Evolutionary conservation across 2,797 vertebrate genomes (phyloP), one percentile per base, ranked within the genome.

Genomic region (Labroides dimidiatus): DNA sequence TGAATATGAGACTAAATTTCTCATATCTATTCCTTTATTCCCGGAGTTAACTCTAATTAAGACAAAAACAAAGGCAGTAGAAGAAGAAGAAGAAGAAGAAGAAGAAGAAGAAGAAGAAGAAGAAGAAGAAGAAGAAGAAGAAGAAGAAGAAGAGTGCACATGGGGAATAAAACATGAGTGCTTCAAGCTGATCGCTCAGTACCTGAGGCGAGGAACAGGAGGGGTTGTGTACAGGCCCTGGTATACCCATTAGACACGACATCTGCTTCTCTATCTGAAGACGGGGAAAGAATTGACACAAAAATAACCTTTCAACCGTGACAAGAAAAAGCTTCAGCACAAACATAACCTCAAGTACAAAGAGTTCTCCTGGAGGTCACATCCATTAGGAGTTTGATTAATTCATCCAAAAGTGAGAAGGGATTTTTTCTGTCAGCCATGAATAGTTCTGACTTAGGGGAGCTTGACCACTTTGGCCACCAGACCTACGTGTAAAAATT

Each of bases 201-300:
- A 97, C 95, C 93, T 97, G 97, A 78, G 97, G 95, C 79, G 96
- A 96, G 84, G 96, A 96, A 69, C 96, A 97, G 1, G 96, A 93
- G 60, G 94, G 95, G 89, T 81, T 97, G 93, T 98, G 96, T 88
- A 94, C 91, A n/a, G 96, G 95, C 53, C 95, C 96, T 89, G 96
- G 96, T 93, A 97, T 94, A 73, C 94, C 95, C 96, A 99, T 96
- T 92, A 97, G 93, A 92, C 94, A 96, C 86, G 89, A 87, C 95
- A 99, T 98, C 92, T 97, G 98, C 88, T 97, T 95, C 90, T 98
- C 96, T 94, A 97, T 96, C 97, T 98, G 91, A 89, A 83, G 55
- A 64, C 77, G 62, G 75, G 19, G 39, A 58, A 80, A 57, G 52
- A 52, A 67, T 60, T 57, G 24, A 71, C 70, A 78, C 44, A 60